phyloP scores from a whole-genome alignment of 2,797 vertebrate species.

The Alca torda region DNA sequence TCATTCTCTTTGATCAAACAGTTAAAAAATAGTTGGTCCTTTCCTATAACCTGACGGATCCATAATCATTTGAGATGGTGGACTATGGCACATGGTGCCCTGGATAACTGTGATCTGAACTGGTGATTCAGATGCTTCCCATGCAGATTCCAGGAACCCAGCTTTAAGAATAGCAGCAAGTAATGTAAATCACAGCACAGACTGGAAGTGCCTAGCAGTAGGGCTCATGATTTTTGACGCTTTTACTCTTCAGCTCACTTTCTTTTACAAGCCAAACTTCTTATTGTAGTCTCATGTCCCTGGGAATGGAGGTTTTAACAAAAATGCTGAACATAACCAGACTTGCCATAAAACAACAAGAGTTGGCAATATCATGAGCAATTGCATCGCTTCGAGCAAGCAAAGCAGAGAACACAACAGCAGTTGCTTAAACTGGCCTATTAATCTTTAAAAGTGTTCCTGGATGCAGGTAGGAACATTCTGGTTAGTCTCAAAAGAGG shows the following conservation, averaged over 20 bases:
- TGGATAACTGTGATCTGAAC: not conserved
- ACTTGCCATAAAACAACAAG: constrained; percentile 5
- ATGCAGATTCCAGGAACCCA: not conserved
- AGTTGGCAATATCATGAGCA: not conserved
- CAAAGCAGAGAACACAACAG: not conserved
- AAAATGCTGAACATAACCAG: constrained; percentile 13
- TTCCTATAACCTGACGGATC: not conserved
- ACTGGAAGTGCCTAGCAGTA: not conserved
- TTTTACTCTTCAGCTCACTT: not conserved
- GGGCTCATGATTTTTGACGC: not conserved
- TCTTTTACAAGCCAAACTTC: not conserved
- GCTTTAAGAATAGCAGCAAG: not conserved
- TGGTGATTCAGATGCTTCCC: not conserved
- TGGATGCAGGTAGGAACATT: not conserved
- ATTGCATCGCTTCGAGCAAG: constrained; percentile 6
- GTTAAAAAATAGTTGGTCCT: not conserved
- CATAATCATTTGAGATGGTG: fast-evolving
- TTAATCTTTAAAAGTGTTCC: constrained; percentile 38
- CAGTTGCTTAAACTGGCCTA: constrained; percentile 18
- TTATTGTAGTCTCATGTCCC: not conserved
- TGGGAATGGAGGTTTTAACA: not conserved
- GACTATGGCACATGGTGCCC: not conserved
- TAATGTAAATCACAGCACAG: not conserved
- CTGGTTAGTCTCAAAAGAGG: not conserved
- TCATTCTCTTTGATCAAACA: not conserved